Evolutionary conservation across 1,140 invertebrate species (phyloP).

Genomic region (Papilio machaon): DNA sequence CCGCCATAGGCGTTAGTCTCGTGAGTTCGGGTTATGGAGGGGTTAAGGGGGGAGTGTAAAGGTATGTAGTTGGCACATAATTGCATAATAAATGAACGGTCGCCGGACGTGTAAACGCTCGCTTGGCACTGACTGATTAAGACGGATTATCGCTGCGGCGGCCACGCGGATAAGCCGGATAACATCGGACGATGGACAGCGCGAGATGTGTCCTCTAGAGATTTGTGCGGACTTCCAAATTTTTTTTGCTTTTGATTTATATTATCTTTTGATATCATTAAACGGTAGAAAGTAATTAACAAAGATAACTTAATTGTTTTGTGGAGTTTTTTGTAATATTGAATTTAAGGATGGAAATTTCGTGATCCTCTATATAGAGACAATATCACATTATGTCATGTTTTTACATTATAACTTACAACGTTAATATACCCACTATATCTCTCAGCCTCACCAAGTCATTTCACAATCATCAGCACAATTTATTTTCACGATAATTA

Average conservation of each 20-base stretch:
- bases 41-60: conserved; percentile 6
- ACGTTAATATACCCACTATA: neutral
- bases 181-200: conserved; percentile 16
- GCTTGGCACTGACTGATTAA: conserved; percentile 64
- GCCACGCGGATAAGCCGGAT: conserved; percentile 41
- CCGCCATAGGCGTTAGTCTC: conserved; percentile 5
- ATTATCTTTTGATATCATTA: neutral
- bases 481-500: neutral
- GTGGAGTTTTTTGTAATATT: too few species aligned
- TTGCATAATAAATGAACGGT: conserved; percentile 63
- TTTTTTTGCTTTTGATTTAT: neutral
- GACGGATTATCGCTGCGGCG: conserved; percentile 59
- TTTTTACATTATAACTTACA: neutral
- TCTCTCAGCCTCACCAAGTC: neutral
- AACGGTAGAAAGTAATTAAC: too few species aligned
- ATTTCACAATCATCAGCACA: neutral
- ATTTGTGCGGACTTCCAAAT: neutral
- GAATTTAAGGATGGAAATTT: too few species aligned
- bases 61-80: conserved; percentile 50
- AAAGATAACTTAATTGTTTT: too few species aligned
- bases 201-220: neutral
- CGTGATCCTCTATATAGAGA: too few species aligned
- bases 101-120: conserved; percentile 48
- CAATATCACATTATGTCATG: neutral
- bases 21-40: neutral